Evolutionary conservation across 2,888 invertebrate genomes (phyloP).

Genomic region (Tinea semifulvella): DNA sequence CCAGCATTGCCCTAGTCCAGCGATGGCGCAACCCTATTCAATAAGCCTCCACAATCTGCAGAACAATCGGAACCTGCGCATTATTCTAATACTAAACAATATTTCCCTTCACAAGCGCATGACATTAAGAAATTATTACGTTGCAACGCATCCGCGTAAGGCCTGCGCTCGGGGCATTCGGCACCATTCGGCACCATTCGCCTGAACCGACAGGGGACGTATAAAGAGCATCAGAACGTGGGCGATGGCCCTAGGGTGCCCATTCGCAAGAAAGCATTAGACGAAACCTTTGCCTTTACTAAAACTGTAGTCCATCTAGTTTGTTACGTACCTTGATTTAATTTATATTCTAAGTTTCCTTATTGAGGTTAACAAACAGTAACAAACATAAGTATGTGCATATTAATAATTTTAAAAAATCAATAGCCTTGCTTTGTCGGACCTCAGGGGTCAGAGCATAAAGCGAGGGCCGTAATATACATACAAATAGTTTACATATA

Average conservation of each 20-base stretch:
- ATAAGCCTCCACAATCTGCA: slow-evolving; percentile 36
- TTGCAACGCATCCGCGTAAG: slow-evolving; percentile 59
- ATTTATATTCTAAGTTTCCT: background rate
- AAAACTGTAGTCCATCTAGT: slow-evolving; percentile 2
- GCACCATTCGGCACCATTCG: slow-evolving; percentile 4
- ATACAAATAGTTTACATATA: too few relatives aligned
- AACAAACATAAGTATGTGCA: too few relatives aligned
- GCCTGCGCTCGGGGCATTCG: slow-evolving; percentile 16
- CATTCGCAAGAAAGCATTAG: slow-evolving; percentile 20
- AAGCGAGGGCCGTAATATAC: too few relatives aligned
- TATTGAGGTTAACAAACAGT: background rate
- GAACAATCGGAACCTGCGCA: slow-evolving; percentile 45
- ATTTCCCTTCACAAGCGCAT: slow-evolving; percentile 59
- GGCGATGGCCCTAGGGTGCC: slow-evolving; percentile 41
- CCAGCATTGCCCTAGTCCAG: background rate
- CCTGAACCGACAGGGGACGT: slow-evolving; percentile 18
- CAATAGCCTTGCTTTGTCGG: too few relatives aligned
- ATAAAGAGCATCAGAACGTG: slow-evolving; percentile 47
- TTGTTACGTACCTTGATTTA: background rate
- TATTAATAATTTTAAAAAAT: background rate
- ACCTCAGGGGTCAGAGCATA: too few relatives aligned
- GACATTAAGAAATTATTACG: slow-evolving; percentile 66
- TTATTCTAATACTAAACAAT: slow-evolving; percentile 63
- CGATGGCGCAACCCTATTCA: slow-evolving; percentile 15
- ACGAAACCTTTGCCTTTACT: slow-evolving; percentile 8